Conservation (phyloP, 2,113 vertebrate species). For the Aegotheles bennettii region DNA sequence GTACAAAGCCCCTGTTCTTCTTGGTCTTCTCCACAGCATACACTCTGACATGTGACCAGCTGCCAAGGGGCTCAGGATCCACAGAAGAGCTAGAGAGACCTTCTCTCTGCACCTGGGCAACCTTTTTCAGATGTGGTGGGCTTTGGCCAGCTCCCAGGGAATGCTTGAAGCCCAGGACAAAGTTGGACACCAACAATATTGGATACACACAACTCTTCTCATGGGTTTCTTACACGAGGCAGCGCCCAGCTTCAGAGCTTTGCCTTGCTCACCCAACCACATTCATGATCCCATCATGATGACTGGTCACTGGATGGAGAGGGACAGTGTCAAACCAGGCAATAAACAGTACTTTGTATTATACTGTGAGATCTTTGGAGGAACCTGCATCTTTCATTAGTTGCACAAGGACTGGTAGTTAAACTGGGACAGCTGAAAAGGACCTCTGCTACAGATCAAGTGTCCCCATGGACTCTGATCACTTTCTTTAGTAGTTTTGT, state of each 20-base stretch:
- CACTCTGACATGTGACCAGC: background rate
- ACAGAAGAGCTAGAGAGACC: background rate
- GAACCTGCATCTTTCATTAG: background rate
- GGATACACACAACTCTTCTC: background rate
- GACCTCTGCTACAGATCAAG: background rate
- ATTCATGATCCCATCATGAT: background rate
- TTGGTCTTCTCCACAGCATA: background rate
- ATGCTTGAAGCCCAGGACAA: background rate
- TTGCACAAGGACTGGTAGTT: rapidly evolving
- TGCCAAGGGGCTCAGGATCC: background rate
- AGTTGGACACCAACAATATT: background rate
- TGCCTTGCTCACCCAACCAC: background rate
- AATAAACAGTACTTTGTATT: background rate
- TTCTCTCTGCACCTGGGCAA: background rate
- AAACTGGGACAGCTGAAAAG: background rate
- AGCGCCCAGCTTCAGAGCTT: background rate
- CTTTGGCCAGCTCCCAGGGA: background rate
- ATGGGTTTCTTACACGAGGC: rapidly evolving
- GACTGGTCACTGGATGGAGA: background rate
- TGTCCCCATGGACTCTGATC: background rate
- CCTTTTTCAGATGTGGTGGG: background rate
- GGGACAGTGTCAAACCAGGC: background rate
- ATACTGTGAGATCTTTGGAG: background rate
- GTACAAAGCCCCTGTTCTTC: background rate
- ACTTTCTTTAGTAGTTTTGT: background rate